Evolutionary conservation across 2,797 vertebrate genomes (phyloP).

Genomic region (Megaceryle alcyon): DNA sequence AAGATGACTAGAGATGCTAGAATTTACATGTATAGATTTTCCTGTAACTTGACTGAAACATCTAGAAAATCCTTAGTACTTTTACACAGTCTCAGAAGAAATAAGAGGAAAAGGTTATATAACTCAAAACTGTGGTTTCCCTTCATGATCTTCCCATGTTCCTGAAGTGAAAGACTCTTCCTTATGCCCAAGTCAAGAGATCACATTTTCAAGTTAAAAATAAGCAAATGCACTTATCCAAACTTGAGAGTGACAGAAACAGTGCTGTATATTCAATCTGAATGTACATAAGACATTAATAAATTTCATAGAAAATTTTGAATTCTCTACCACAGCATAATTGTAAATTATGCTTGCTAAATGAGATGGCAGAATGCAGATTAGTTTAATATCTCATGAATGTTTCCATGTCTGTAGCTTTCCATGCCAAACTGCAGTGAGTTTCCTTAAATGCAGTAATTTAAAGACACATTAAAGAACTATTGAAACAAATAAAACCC

Average conservation of each 20-base stretch:
- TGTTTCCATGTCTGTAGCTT: background rate
- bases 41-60: background rate
- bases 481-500: background rate
- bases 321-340: background rate
- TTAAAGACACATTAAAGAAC: background rate
- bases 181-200: background rate
- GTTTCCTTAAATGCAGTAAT: background rate
- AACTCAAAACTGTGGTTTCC: background rate
- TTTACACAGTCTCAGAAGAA: background rate
- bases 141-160: background rate
- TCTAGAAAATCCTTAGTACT: background rate
- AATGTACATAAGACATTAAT: background rate
- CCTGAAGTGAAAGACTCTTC: background rate
- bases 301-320: background rate
- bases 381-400: background rate
- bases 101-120: background rate
- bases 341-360: background rate
- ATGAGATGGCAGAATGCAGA: background rate
- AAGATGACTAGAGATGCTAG: background rate
- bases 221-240: background rate
- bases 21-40: background rate
- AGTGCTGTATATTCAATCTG: background rate
- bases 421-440: background rate
- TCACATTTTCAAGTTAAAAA: background rate
- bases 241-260: background rate